Base-by-base conservation (phyloP, 2,888 invertebrate species). In the Elysia crispata region DNA sequence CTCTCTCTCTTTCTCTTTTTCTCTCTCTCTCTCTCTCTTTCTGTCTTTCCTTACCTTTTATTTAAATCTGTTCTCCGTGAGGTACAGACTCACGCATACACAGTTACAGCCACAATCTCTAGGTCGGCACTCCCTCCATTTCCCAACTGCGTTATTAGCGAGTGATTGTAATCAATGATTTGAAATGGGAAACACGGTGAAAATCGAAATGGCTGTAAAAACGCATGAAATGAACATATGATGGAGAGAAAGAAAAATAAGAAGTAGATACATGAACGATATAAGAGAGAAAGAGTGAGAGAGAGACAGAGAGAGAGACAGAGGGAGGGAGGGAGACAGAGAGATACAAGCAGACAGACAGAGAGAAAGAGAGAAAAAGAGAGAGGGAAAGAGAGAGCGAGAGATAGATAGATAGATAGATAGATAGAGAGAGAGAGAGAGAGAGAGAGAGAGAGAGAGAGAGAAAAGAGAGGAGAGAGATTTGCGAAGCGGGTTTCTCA, bases 401-500 rank as follows among this genome's bases (percentile, higher is more conserved):
- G 1, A 49, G 73, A 74, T 31, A 74, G 66, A 74, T 23, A 79
- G 67, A 30, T 1, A 74, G 50, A 79, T 23, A 74, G 70, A 79
- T 23, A 74, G 70, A 64, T 0, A 74, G 74, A 74, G 66, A 74
- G 60, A 79, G 66, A 79, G 30, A 49, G 23, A 74, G 54, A 72
- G 73, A 72, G 30, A 73, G 30, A 73, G 33, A 62, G 25, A 49
- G 64, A 57, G 31, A 30, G 28, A 15, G 33, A 69, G 64, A 69
- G 54, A 41, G 64, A 33, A 23, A 41, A 25, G 33, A 30, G n/a
- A 3, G 64, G 25, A 64, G 41, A 30, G n/a, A 49, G 66, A 66
- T 33, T n/a, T n/a, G n/a, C n/a, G n/a, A n/a, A n/a, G n/a, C n/a
- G n/a, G n/a, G n/a, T n/a, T n/a, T n/a, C n/a, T n/a, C n/a, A n/a